phyloP scores from a whole-genome alignment of 2,797 vertebrate genomes.

The Melanogrammus aeglefinus region DNA sequence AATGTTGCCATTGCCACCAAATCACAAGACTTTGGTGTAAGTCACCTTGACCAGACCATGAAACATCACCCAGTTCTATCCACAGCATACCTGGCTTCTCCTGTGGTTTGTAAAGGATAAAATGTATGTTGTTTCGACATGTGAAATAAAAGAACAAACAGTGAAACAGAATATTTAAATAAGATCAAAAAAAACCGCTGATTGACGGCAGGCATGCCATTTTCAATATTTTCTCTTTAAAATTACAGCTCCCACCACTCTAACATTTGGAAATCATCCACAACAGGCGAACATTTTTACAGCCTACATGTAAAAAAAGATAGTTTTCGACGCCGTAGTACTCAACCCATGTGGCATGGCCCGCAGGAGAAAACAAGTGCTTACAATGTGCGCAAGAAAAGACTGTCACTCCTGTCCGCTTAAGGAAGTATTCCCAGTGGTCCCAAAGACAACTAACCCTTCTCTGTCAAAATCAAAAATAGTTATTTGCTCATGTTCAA shows the following conservation, averaged over 20 bases:
- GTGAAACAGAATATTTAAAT: not conserved
- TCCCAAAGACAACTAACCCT: constrained; percentile 10
- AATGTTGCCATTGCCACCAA: constrained; percentile 39
- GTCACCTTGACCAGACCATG: constrained; percentile 8
- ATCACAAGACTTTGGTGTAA: constrained; percentile 10
- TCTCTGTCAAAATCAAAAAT: too few relatives aligned
- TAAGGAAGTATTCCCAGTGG: constrained; percentile 24
- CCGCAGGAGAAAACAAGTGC: constrained; percentile 13
- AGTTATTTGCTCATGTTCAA: too few relatives aligned
- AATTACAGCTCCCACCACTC: not conserved
- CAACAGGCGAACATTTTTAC: not conserved
- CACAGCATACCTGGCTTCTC: too few relatives aligned
- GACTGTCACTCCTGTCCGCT: constrained; percentile 31
- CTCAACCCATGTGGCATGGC: not conserved
- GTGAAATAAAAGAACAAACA: not conserved
- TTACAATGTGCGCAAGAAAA: not conserved
- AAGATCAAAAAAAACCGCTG: not conserved
- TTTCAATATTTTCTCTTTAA: not conserved
- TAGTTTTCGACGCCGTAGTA: not conserved
- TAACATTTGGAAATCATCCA: not conserved
- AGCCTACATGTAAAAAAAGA: not conserved
- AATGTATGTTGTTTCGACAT: too few relatives aligned
- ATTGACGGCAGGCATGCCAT: not conserved
- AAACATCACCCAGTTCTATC: too few relatives aligned
- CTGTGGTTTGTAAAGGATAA: too few relatives aligned